These are phyloP conservation scores for Idaea dimidiata DNA, from an alignment of 2,888 invertebrate species.

Conservation along the genomic window DNA sequence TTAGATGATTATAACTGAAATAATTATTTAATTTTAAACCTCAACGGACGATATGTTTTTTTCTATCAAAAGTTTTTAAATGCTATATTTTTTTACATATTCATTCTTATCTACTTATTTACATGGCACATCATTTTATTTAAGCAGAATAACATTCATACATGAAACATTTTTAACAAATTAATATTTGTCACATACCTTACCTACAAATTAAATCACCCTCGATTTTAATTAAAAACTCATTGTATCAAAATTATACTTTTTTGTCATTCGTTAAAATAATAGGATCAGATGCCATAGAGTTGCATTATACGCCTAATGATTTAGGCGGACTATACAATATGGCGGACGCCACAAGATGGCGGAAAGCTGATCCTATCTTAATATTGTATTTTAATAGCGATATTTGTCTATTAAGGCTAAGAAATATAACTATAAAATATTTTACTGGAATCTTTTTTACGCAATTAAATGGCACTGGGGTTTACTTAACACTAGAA, in stretches of 20 bases:
- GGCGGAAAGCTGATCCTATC: not conserved
- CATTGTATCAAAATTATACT: no score
- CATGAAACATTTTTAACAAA: not conserved
- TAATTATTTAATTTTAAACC: no score
- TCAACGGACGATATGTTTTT: not conserved
- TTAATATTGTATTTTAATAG: slow-evolving; percentile 23
- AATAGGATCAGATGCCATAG: not conserved
- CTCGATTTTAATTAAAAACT: no score
- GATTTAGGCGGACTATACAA: no score
- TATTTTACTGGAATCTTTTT: slow-evolving; percentile 25
- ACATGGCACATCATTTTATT: slow-evolving; percentile 71
- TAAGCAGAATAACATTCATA: slow-evolving; percentile 25
- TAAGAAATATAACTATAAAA: not conserved
- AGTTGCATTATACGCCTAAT: not conserved
- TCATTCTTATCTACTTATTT: slow-evolving; percentile 48
- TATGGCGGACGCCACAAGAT: not conserved
- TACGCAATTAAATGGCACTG: slow-evolving; percentile 40
- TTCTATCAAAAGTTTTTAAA: not conserved
- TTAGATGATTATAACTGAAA: no score
- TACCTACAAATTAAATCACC: no score
- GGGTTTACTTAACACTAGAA: slow-evolving; percentile 21
- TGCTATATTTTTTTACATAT: slow-evolving; percentile 33
- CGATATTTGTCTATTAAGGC: not conserved
- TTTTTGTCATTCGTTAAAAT: not conserved
- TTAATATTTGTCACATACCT: no score